A percentile compares a stretch with the other conserved stretches of the same genome.
These are phyloP conservation scores for Squalus acanthias DNA, from an alignment of 2,797 vertebrate genomes.

Conservation along the genomic window DNA sequence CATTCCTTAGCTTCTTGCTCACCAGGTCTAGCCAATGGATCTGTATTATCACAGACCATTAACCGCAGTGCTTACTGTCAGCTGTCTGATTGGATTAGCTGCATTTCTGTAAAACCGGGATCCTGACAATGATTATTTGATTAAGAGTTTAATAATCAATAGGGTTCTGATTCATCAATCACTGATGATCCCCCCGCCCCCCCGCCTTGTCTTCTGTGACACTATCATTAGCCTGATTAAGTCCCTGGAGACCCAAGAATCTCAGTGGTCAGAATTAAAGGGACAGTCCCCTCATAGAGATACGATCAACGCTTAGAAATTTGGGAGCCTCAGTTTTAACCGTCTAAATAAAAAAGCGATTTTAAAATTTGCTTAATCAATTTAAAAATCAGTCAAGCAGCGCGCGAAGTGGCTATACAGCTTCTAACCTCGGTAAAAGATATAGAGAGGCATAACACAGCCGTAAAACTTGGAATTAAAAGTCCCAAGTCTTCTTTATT, in stretches of 20 bases:
- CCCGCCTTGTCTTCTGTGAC: background rate
- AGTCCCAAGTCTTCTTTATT: background rate
- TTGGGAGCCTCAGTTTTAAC: background rate
- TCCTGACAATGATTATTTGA: conserved; percentile 33
- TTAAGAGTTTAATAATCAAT: conserved; percentile 37
- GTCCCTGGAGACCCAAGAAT: background rate
- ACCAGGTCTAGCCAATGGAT: background rate
- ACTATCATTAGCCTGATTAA: conserved; percentile 19
- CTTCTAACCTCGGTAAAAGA: background rate
- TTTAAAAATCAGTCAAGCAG: background rate
- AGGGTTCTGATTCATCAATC: conserved; percentile 22
- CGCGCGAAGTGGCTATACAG: background rate
- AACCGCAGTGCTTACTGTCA: background rate
- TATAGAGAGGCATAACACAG: background rate
- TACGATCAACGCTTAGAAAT: background rate
- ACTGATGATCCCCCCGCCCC: background rate
- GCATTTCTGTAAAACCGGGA: background rate
- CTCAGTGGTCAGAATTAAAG: conserved; percentile 6
- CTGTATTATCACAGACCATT: conserved; percentile 33
- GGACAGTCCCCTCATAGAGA: background rate
- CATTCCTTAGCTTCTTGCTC: background rate
- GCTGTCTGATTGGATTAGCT: background rate
- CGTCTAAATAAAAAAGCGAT: background rate
- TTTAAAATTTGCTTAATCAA: background rate
- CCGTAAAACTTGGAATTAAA: background rate